Percentiles rank a stretch among this genome's conserved stretches.
Conservation (phyloP, 2,888 invertebrate genomes). For the Anodontia alba region DNA sequence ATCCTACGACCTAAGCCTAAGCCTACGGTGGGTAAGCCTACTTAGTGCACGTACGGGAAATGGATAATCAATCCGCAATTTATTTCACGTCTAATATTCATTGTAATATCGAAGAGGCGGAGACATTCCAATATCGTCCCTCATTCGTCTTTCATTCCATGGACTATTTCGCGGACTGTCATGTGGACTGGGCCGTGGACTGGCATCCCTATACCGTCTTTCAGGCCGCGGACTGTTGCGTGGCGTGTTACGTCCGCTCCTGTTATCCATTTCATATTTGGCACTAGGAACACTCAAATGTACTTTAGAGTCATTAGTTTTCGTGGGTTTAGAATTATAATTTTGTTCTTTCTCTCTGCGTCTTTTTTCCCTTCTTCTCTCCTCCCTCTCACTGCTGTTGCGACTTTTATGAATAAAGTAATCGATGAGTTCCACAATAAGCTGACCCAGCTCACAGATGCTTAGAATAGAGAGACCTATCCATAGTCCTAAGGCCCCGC, state of each 20-base stretch:
- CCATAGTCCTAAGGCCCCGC: constrained; percentile 71
- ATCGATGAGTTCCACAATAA: constrained; percentile 59
- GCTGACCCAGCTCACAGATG: constrained; percentile 65
- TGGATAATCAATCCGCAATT: too few relatives aligned
- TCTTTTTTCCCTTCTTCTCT: neutral
- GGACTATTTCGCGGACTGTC: neutral
- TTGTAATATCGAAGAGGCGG: neutral
- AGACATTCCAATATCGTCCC: neutral
- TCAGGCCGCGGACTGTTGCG: neutral
- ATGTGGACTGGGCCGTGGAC: neutral
- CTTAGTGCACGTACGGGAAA: too few relatives aligned
- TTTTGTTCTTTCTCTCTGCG: neutral
- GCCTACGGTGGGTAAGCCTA: too few relatives aligned
- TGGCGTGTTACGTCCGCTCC: neutral
- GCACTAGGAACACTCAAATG: neutral
- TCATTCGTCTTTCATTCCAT: neutral
- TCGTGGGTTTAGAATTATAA: neutral
- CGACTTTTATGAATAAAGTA: constrained; percentile 39
- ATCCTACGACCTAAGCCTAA: too few relatives aligned
- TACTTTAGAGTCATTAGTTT: neutral
- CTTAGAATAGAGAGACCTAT: constrained; percentile 69
- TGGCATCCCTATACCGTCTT: neutral
- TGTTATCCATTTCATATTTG: neutral
- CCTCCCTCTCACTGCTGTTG: neutral
- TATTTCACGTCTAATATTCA: too few relatives aligned